These are phyloP conservation scores for Andrena fulva DNA, from an alignment of 2,888 invertebrate species.

Conservation along the genomic window DNA sequence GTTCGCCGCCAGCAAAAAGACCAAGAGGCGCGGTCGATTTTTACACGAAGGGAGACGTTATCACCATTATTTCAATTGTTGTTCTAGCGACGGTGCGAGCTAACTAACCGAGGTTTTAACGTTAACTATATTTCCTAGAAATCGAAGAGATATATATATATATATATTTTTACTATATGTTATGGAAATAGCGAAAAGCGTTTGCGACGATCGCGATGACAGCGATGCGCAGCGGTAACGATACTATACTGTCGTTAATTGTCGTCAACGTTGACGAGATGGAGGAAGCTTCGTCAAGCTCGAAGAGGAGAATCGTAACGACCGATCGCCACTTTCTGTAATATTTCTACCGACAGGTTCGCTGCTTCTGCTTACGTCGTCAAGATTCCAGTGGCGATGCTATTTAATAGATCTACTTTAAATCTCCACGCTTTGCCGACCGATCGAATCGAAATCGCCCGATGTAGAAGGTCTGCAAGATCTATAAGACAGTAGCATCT, in stretches of 20 bases:
- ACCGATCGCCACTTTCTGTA: slow-evolving; percentile 30
- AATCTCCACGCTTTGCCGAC: not conserved
- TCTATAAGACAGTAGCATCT: no score
- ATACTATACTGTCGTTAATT: not conserved
- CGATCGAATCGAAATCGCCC: not conserved
- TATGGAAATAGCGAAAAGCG: slow-evolving; percentile 62
- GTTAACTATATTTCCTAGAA: slow-evolving; percentile 73
- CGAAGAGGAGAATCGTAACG: slow-evolving; percentile 15
- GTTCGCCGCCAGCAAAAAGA: slow-evolving; percentile 42
- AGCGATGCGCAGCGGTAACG: slow-evolving; percentile 1
- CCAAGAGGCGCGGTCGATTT: slow-evolving; percentile 18
- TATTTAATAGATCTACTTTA: slow-evolving; percentile 17
- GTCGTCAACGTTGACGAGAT: slow-evolving; percentile 10
- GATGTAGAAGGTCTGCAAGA: no score
- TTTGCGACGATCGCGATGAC: slow-evolving; percentile 26
- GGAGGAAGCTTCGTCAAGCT: slow-evolving; percentile 20
- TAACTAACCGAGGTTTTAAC: slow-evolving; percentile 68
- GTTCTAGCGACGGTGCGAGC: slow-evolving; percentile 66
- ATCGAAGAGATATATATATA: slow-evolving; percentile 73
- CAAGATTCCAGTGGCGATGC: slow-evolving; percentile 9
- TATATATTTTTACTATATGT: slow-evolving; percentile 74
- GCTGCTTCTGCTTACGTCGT: slow-evolving; percentile 34
- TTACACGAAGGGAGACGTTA: slow-evolving; percentile 18
- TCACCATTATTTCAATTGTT: slow-evolving; percentile 55
- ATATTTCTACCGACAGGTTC: slow-evolving; percentile 36